Base-by-base conservation (phyloP, 1,140 invertebrate genomes). In the Steinernema khuongi region DNA sequence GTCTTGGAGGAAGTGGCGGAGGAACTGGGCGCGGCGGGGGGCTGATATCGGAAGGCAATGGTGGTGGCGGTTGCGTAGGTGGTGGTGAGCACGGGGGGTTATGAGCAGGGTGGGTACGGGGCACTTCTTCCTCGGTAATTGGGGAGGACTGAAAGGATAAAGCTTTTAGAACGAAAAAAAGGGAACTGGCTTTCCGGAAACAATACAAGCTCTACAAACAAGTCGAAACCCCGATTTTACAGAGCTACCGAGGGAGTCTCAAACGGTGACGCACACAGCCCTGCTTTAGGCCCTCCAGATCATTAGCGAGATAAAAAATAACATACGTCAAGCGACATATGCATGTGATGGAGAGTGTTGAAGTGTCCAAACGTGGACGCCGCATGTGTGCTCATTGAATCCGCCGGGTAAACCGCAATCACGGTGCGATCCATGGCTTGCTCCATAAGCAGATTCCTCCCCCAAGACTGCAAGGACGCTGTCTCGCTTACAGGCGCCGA, bases 401-500 rank as follows among this genome's bases (percentile, higher is more conserved):
- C 79, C 1, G 74, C 67, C 26, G 79, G 81, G 26, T 33, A 60
- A 14, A 78, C 77, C n/a, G 80, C 72, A 30, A 79, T 43, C 1
- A 71, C 36, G n/a, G 76, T 28, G 2, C 31, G 11, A 41, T 43
- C 79, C 33, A 60, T 72, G 7, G 67, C 31, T n/a, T 66, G 60
- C 68, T 79, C 79, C 68, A 77, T 74, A 1, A 82, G 67, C 22
- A 81, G 60, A 22, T 70, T 78, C 26, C 74, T 29, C 26, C 81
- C 80, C 80, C 80, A 81, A 1, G 80, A 81, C 43, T 80, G 72
- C 18, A 81, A 68, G 4, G 79, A 81, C 31, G 80, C 81, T 18
- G 77, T 70, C 22, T 81, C 80, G 41, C 74, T 77, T 17, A 43
- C 73, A 11, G 32, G 11, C n/a, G 36, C 36, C 19, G 73, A 32